Percentiles rank a stretch among this genome's conserved stretches.
Conservation (phyloP, 2,113 vertebrate genomes). For the Aix galericulata region DNA sequence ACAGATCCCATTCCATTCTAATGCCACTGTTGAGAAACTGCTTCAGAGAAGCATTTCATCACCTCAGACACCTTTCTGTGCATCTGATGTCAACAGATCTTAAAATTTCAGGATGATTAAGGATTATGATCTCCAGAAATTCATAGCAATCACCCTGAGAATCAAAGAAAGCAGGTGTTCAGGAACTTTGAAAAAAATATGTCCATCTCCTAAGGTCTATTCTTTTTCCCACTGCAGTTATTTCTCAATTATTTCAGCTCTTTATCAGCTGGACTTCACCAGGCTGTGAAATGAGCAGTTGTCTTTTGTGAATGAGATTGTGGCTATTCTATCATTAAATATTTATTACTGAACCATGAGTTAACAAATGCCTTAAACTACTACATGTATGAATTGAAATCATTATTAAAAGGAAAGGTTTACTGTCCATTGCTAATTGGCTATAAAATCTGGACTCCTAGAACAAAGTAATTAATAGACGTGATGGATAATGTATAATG, state of each 20-base stretch:
- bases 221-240: not conserved
- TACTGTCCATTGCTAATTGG: not conserved
- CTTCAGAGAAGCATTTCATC: not conserved
- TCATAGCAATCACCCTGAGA: not conserved
- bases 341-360: not conserved
- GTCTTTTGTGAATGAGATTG: not conserved
- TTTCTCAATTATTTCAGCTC: not conserved
- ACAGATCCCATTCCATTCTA: not conserved
- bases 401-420: constrained; percentile 4
- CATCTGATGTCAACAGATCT: not conserved
- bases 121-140: not conserved
- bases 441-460: not conserved
- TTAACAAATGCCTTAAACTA: not conserved
- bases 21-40: not conserved
- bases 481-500: not conserved
- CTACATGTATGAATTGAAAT: not conserved
- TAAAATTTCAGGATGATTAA: not conserved
- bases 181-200: not conserved
- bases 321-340: not conserved
- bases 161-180: not conserved
- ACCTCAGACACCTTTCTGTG: not conserved
- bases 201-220: not conserved
- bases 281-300: not conserved
- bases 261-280: not conserved
- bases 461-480: constrained; percentile 25